A percentile compares a stretch with the other conserved stretches of the same genome.
Conservation (phyloP, 2,888 invertebrate genomes). For the Oscheius onirici region DNA sequence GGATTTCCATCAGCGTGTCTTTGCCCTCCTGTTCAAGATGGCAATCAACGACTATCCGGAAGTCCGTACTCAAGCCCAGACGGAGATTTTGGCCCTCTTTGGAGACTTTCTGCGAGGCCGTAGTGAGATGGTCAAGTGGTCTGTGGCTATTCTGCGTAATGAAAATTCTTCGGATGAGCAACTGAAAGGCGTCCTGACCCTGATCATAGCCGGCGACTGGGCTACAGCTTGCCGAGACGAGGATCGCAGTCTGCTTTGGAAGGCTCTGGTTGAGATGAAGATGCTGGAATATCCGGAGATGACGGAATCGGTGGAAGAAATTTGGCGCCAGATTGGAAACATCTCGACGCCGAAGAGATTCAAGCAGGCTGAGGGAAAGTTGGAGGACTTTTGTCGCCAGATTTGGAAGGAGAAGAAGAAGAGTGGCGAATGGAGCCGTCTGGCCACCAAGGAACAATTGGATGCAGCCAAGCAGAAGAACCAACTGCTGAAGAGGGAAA, state of each 20-base stretch:
- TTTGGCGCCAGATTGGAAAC: slow-evolving; percentile 16
- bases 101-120: neutral
- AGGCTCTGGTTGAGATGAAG: slow-evolving; percentile 22
- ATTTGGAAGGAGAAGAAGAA: slow-evolving; percentile 13
- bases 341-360: neutral
- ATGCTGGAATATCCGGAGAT: slow-evolving; percentile 17
- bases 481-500: neutral
- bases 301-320: slow-evolving; percentile 1
- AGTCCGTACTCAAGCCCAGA: slow-evolving; percentile 3
- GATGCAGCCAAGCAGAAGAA: neutral
- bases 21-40: slow-evolving; percentile 1
- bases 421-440: slow-evolving; percentile 7
- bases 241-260: slow-evolving; percentile 14
- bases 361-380: neutral
- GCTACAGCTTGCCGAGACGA: neutral
- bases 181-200: slow-evolving; percentile 17
- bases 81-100: slow-evolving; percentile 4
- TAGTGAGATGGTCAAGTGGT: neutral
- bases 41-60: slow-evolving; percentile 26
- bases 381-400: neutral
- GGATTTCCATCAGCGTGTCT: slow-evolving; percentile 26
- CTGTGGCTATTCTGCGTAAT: neutral
- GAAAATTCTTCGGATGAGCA: slow-evolving; percentile 8
- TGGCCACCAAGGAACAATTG: slow-evolving; percentile 8
- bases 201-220: slow-evolving; percentile 13